phyloP scores from a whole-genome alignment of 2,888 invertebrate genomes.

The Norana najaformis region DNA sequence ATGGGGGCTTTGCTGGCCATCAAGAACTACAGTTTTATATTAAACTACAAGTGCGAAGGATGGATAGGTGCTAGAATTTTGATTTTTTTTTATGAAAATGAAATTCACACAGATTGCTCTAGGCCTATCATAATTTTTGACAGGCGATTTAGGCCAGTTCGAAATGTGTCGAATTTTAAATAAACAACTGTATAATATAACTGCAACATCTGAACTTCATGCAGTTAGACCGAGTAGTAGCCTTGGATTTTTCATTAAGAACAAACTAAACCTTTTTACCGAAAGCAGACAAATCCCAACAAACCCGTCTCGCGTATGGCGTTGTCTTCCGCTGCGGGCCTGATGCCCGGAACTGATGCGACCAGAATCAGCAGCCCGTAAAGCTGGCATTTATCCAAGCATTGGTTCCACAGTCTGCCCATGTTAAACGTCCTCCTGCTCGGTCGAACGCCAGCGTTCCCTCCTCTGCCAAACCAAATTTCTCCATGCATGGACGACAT shows the following conservation, averaged over 20 bases:
- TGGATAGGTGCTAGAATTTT: too few relatives aligned
- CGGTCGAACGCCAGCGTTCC: background rate
- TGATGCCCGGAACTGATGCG: background rate
- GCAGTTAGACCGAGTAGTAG: too few relatives aligned
- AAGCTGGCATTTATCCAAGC: background rate
- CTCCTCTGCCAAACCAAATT: background rate
- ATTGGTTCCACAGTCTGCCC: background rate
- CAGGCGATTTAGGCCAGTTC: too few relatives aligned
- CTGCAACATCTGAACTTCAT: background rate
- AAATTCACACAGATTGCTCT: too few relatives aligned
- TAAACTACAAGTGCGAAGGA: too few relatives aligned
- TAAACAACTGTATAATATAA: too few relatives aligned
- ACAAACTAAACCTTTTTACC: background rate
- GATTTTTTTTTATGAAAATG: too few relatives aligned
- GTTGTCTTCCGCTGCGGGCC: background rate
- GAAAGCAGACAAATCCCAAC: background rate
- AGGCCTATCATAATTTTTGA: too few relatives aligned
- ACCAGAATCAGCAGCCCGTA: slow-evolving; percentile 1
- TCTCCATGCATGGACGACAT: background rate
- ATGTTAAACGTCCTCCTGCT: background rate
- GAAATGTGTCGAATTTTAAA: too few relatives aligned
- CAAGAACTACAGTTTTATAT: too few relatives aligned
- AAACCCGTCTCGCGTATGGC: background rate
- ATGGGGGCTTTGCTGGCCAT: too few relatives aligned
- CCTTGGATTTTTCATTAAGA: too few relatives aligned